Evolutionary conservation across 2,888 invertebrate genomes (phyloP).

Genomic region (Chorisops tibialis): DNA sequence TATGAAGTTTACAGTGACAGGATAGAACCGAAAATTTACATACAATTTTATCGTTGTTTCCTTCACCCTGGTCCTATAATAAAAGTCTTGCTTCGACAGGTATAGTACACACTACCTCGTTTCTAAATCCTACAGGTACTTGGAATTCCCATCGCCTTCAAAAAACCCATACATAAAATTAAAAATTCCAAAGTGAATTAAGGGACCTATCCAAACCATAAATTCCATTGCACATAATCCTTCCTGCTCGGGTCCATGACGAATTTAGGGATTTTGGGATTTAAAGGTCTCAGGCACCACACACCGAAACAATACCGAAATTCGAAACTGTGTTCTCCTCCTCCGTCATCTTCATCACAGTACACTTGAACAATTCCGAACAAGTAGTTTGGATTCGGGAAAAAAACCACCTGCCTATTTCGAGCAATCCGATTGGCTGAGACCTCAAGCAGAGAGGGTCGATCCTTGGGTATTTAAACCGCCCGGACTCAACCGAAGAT

Average conservation of each 20-base stretch:
- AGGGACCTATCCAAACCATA: not conserved
- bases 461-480: constrained; percentile 4
- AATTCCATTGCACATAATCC: constrained; percentile 19
- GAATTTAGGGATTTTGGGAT: constrained; percentile 9
- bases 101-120: too few relatives aligned
- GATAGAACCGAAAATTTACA: too few relatives aligned
- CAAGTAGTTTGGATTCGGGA: not conserved
- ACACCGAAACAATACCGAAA: constrained; percentile 20
- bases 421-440: constrained; percentile 3
- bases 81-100: too few relatives aligned
- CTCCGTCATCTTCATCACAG: constrained; percentile 3
- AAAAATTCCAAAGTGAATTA: not conserved
- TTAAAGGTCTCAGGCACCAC: not conserved
- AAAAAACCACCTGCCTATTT: constrained; percentile 16
- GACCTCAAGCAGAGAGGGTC: not conserved
- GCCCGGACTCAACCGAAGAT: not conserved
- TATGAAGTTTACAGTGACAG: too few relatives aligned
- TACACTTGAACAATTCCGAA: constrained; percentile 7
- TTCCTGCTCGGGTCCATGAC: constrained; percentile 16
- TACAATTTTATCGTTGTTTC: too few relatives aligned
- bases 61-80: too few relatives aligned
- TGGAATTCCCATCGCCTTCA: not conserved
- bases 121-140: constrained; percentile 1
- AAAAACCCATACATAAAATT: constrained; percentile 11
- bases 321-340: constrained; percentile 5